Evolutionary conservation across 2,113 vertebrate genomes (phyloP).

Genomic region (Onychorhynchus coronatus): DNA sequence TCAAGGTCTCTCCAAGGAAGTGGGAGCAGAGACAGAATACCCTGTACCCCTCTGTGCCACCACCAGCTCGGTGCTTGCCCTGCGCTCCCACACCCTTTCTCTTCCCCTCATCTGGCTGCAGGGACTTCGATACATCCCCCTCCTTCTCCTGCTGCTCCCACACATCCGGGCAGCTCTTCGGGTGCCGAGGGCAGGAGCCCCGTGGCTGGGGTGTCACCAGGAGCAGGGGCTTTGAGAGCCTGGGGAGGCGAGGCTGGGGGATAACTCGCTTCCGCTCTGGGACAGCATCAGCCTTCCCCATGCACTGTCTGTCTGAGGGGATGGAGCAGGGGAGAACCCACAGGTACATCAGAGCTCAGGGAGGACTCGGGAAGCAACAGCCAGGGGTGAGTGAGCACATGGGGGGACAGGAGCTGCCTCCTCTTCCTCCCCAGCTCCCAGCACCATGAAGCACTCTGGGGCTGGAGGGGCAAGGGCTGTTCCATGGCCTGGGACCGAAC

Average conservation of each 20-base stretch:
- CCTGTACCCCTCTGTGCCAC: background rate
- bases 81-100: background rate
- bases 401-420: background rate
- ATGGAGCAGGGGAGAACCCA: background rate
- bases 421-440: constrained; percentile 7
- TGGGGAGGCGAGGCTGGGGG: background rate
- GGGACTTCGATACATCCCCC: background rate
- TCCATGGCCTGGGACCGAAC: background rate
- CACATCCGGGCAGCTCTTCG: background rate
- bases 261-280: background rate
- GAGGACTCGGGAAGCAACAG: constrained; percentile 39
- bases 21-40: background rate
- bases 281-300: background rate
- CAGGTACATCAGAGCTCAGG: constrained; percentile 61
- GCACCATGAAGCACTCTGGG: background rate
- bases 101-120: background rate
- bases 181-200: background rate
- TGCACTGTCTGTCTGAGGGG: background rate
- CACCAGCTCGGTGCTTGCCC: background rate
- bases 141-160: background rate
- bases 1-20: constrained; percentile 2
- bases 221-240: background rate
- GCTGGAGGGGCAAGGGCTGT: background rate
- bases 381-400: constrained; percentile 4
- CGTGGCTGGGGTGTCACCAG: background rate